Percentiles rank a stretch among this genome's conserved stretches.
phyloP scores from a whole-genome alignment of 2,888 invertebrate genomes.

The Branchellion lobata region DNA sequence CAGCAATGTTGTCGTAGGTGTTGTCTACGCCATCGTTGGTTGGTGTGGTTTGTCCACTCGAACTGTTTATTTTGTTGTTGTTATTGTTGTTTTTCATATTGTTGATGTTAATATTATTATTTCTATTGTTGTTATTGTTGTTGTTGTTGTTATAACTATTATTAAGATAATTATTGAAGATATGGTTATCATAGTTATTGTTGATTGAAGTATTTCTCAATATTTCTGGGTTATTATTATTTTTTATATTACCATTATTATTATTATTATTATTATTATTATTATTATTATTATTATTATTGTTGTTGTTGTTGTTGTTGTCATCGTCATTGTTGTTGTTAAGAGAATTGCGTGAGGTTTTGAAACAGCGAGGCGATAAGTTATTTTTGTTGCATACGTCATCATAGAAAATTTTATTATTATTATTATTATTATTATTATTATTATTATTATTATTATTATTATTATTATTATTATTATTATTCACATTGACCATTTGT shows the following conservation, averaged over 20 bases:
- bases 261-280: not conserved
- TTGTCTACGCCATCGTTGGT: constrained; percentile 41
- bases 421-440: not conserved
- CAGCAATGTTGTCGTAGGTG: constrained; percentile 14
- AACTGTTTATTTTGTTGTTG: not conserved
- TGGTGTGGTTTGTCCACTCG: constrained; percentile 41
- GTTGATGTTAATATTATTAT: not conserved
- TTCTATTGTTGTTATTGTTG: not conserved
- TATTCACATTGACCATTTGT: not conserved
- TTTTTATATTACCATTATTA: not conserved
- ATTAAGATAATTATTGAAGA: not conserved
- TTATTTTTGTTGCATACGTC: not conserved
- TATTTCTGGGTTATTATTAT: not conserved
- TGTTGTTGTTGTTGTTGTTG: not conserved
- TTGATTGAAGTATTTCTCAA: not conserved
- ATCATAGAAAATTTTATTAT: not conserved
- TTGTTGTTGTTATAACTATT: not conserved
- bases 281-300: not conserved
- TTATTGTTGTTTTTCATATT: not conserved
- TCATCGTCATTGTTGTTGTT: constrained; percentile 5
- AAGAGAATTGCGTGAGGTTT: not conserved
- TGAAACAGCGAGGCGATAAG: not conserved
- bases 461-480: not conserved
- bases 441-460: not conserved
- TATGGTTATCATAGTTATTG: constrained; percentile 11